Evolutionary conservation across 2,888 invertebrate genomes (phyloP).

Genomic region (Embidobia sp.): DNA sequence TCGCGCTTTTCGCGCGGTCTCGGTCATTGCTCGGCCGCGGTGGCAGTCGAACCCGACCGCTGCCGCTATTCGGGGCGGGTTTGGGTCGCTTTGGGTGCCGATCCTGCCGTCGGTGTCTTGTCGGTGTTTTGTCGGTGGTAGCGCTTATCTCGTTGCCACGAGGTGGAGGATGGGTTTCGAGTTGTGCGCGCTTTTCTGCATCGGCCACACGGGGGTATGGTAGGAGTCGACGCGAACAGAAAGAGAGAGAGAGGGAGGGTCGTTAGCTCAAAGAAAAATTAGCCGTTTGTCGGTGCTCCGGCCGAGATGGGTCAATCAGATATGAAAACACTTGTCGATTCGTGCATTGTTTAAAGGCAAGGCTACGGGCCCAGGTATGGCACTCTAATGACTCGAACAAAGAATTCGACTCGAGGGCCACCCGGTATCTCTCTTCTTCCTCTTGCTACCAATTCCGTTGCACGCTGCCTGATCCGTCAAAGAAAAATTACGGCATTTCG

Average conservation of each 20-base stretch:
- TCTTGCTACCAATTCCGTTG: conserved; percentile 60
- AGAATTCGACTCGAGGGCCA: conserved; percentile 69
- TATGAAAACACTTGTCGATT: conserved; percentile 77
- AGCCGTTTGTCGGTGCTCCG: conserved; percentile 72
- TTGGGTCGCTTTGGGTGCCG: no score
- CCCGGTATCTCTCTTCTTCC: conserved; percentile 55
- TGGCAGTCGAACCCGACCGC: no score
- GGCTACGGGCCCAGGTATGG: conserved; percentile 77
- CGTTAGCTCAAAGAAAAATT: conserved; percentile 77
- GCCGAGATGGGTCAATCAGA: conserved; percentile 79
- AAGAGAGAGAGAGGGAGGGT: conserved; percentile 63
- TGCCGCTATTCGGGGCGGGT: no score
- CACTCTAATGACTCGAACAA: conserved; percentile 75
- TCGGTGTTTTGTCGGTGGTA: no score
- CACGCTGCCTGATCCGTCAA: conserved; percentile 60
- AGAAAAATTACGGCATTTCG: conserved; percentile 57
- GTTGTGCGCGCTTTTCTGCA: conserved; percentile 51
- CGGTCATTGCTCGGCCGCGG: conserved; percentile 31
- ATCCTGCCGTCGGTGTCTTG: no score
- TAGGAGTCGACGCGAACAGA: conserved; percentile 27
- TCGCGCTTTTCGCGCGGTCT: conserved; percentile 36
- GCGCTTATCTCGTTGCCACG: no score
- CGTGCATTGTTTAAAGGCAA: conserved; percentile 74
- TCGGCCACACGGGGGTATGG: conserved; percentile 23
- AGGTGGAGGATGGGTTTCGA: conserved; percentile 39